Conservation (phyloP, 2,113 vertebrate genomes). For the Daboia siamensis region DNA sequence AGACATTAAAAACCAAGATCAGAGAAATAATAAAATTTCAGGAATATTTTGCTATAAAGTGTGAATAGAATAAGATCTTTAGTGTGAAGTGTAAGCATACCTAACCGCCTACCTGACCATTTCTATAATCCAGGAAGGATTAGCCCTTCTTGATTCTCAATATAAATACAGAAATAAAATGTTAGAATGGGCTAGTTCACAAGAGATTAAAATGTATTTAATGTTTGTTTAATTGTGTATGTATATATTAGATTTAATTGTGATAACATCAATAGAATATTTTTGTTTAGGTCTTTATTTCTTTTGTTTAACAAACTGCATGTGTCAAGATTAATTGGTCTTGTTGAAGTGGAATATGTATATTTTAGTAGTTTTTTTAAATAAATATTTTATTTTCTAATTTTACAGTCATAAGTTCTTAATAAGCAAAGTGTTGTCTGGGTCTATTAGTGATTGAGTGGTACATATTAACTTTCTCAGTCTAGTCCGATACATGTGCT, state of each 20-base stretch:
- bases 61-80: neutral
- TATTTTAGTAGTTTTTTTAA: neutral
- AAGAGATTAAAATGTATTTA: neutral
- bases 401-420: no score
- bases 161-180: neutral
- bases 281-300: neutral
- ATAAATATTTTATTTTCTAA: no score
- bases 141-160: neutral
- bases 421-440: no score
- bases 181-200: neutral
- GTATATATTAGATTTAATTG: neutral
- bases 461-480: no score
- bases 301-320: neutral
- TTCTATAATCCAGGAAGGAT: neutral
- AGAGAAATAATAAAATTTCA: constrained; percentile 10
- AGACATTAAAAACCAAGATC: neutral
- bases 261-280: neutral
- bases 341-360: neutral
- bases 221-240: neutral
- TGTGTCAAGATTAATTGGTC: neutral
- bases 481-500: no score
- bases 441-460: no score
- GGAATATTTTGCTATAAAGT: constrained; percentile 16
- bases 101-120: neutral
- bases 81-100: neutral